phyloP scores from a whole-genome alignment of 2,113 vertebrate genomes.

The Speoplatyrhinus poulsoni region DNA sequence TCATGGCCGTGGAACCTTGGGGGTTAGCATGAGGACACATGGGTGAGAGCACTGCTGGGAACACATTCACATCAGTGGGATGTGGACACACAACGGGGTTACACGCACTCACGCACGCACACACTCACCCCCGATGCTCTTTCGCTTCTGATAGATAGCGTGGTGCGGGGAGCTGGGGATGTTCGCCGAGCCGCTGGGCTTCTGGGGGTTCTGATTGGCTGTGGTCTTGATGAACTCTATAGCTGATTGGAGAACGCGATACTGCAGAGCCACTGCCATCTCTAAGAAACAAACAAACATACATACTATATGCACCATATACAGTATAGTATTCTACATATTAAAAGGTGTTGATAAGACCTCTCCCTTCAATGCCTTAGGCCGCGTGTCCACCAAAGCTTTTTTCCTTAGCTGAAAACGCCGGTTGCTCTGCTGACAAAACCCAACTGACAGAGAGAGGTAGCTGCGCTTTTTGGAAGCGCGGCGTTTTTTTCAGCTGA shows the following conservation, averaged over 20 bases:
- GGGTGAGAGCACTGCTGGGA: constrained; percentile 12
- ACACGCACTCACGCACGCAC: too few relatives aligned
- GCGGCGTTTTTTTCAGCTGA: too few relatives aligned
- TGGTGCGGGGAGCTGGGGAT: constrained; percentile 72
- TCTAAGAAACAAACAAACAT: constrained; percentile 66
- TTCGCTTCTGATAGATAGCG: constrained; percentile 84
- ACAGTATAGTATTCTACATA: too few relatives aligned
- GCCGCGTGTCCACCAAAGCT: too few relatives aligned
- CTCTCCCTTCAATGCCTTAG: too few relatives aligned
- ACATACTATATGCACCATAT: not conserved
- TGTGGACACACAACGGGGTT: too few relatives aligned
- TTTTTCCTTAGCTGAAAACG: too few relatives aligned
- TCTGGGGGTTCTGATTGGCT: constrained; percentile 85
- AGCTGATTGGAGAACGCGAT: constrained; percentile 90
- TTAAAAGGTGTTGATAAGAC: too few relatives aligned
- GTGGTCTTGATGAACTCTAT: constrained; percentile 93
- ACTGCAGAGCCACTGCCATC: constrained; percentile 90
- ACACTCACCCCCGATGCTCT: constrained; percentile 88
- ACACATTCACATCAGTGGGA: not conserved
- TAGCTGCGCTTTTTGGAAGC: too few relatives aligned
- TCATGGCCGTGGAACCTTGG: constrained; percentile 85
- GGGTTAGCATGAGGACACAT: constrained; percentile 43
- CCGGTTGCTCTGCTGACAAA: too few relatives aligned
- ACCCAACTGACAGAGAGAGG: too few relatives aligned
- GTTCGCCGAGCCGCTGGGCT: constrained; percentile 66